These are phyloP conservation scores for Papilio elwesi DNA, from an alignment of 2,888 invertebrate species.

Conservation along the genomic window DNA sequence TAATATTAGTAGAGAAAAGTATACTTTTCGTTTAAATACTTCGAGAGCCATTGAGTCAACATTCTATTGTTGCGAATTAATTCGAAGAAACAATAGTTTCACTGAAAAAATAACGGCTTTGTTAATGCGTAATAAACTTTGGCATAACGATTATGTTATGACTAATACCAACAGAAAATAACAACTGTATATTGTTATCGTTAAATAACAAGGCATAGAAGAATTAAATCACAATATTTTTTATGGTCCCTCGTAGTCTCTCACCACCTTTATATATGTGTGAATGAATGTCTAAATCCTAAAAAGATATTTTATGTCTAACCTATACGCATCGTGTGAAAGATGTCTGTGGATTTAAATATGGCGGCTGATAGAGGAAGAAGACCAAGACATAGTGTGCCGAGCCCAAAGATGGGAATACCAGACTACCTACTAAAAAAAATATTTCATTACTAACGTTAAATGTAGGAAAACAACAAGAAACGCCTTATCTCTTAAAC, in stretches of 20 bases:
- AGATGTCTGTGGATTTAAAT: too few relatives aligned
- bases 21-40: background rate
- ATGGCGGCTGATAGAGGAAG: too few relatives aligned
- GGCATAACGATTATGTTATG: background rate
- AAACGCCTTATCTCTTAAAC: conserved; percentile 17
- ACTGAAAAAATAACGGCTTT: conserved; percentile 11
- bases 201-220: background rate
- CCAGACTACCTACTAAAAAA: too few relatives aligned
- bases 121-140: conserved; percentile 19
- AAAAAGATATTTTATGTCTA: too few relatives aligned
- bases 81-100: conserved; percentile 17
- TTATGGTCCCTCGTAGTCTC: background rate
- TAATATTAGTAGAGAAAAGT: background rate
- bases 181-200: conserved; percentile 2
- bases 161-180: background rate
- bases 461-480: background rate
- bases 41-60: background rate
- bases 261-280: background rate
- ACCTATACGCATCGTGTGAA: too few relatives aligned
- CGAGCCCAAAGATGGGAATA: too few relatives aligned
- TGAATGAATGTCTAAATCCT: background rate
- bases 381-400: too few relatives aligned
- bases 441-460: background rate
- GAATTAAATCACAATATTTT: background rate
- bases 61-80: conserved; percentile 1